These are phyloP conservation scores for Chrysochloris asiatica DNA, from an alignment of 2,113 vertebrate genomes.

Conservation along the genomic window DNA sequence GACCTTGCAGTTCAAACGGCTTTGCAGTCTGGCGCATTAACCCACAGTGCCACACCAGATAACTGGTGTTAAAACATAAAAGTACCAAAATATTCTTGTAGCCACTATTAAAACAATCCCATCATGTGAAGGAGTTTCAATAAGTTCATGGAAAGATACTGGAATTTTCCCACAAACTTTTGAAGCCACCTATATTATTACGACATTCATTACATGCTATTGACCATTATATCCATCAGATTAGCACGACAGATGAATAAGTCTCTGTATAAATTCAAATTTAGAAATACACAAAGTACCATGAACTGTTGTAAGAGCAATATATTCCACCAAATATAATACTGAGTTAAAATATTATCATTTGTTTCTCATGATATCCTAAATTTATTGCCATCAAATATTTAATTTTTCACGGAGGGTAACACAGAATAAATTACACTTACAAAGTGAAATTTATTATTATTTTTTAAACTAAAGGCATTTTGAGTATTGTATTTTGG, in stretches of 20 bases:
- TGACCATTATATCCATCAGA: background rate
- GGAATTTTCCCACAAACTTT: too few relatives aligned
- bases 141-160: too few relatives aligned
- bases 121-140: background rate
- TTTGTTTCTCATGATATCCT: background rate
- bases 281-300: background rate
- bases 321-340: background rate
- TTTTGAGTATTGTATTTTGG: background rate
- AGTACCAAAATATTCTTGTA: background rate
- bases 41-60: too few relatives aligned
- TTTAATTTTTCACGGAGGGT: background rate
- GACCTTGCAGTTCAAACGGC: too few relatives aligned
- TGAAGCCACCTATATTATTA: background rate
- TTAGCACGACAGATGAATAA: background rate
- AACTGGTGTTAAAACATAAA: background rate
- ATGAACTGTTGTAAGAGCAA: background rate
- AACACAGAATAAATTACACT: background rate
- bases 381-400: conserved; percentile 1
- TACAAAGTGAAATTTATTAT: background rate
- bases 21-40: too few relatives aligned
- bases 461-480: background rate
- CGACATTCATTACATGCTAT: background rate
- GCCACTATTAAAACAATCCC: background rate
- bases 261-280: background rate
- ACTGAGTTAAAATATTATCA: background rate